These are phyloP conservation scores for Galaxias olidus DNA, from an alignment of 2,797 vertebrate genomes.

Conservation along the genomic window DNA sequence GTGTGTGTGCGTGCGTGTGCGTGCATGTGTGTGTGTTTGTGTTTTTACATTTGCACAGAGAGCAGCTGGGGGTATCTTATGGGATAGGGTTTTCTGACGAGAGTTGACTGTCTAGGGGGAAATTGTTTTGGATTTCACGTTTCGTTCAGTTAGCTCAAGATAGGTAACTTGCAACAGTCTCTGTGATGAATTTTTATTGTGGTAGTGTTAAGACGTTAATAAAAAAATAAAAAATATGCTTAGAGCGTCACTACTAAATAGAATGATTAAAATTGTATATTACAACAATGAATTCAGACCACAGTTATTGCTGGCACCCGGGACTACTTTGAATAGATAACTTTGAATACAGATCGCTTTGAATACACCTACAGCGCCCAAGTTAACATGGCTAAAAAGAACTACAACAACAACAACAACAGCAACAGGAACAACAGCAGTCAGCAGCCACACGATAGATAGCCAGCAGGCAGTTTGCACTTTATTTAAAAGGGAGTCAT, in stretches of 20 bases:
- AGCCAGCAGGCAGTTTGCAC: background rate
- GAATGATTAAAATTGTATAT: too few species aligned
- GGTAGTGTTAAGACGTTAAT: too few species aligned
- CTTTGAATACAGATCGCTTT: too few species aligned
- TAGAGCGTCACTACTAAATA: too few species aligned
- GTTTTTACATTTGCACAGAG: background rate
- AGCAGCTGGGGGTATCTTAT: background rate
- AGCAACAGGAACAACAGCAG: too few species aligned
- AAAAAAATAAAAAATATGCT: too few species aligned
- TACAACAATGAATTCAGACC: too few species aligned
- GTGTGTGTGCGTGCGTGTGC: background rate
- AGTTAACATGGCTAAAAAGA: background rate
- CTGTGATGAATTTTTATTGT: too few species aligned
- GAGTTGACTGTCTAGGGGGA: conserved; percentile 9
- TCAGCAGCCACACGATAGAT: background rate
- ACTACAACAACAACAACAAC: conserved; percentile 2
- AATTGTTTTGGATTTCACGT: conserved; percentile 26
- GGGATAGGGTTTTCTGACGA: background rate
- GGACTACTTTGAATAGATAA: too few species aligned
- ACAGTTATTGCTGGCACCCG: too few species aligned
- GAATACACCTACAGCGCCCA: background rate
- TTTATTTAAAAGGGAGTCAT: conserved; percentile 41
- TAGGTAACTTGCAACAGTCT: too few species aligned
- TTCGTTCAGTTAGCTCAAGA: conserved; percentile 5
- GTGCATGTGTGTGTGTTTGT: background rate